These are phyloP conservation scores for Tachystola acroxantha DNA, from an alignment of 2,888 invertebrate genomes.

Conservation along the genomic window DNA sequence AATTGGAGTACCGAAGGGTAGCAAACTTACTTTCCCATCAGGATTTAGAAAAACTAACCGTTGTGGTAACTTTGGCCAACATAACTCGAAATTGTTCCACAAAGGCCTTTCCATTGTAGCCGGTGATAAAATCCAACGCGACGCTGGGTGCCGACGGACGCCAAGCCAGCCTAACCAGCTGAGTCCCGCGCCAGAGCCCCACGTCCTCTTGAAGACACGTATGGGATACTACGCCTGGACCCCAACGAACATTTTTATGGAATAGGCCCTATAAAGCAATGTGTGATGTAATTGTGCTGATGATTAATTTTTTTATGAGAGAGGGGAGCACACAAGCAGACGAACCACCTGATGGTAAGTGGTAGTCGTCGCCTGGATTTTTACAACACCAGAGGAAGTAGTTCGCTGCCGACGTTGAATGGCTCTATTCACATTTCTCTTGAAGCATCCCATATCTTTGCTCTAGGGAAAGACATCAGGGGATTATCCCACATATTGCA, in stretches of 20 bases:
- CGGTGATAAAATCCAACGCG: conserved; percentile 36
- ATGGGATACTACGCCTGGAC: conserved; percentile 74
- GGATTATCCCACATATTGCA: too few species aligned
- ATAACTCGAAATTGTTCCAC: conserved; percentile 36
- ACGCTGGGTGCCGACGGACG: conserved; percentile 35
- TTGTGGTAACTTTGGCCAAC: conserved; percentile 21
- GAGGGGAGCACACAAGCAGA: too few species aligned
- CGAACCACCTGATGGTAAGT: too few species aligned
- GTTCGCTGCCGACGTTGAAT: too few species aligned
- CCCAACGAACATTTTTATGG: conserved; percentile 70
- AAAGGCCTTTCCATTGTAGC: conserved; percentile 20
- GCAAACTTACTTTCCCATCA: too few species aligned
- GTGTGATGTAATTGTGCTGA: conserved; percentile 11
- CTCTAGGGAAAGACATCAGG: too few species aligned
- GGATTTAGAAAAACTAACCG: conserved; percentile 27
- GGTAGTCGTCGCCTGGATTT: too few species aligned
- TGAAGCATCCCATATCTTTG: too few species aligned
- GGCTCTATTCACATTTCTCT: too few species aligned
- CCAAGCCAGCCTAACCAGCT: conserved; percentile 65
- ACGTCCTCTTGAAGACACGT: conserved; percentile 64
- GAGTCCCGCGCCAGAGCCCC: conserved; percentile 73
- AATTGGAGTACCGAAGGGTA: too few species aligned
- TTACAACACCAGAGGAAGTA: too few species aligned
- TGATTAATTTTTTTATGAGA: not conserved
- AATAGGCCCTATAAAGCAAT: conserved; percentile 57